These are phyloP conservation scores for Panagrolaimus sp. DNA, from an alignment of 1,140 invertebrate species.

Conservation along the genomic window DNA sequence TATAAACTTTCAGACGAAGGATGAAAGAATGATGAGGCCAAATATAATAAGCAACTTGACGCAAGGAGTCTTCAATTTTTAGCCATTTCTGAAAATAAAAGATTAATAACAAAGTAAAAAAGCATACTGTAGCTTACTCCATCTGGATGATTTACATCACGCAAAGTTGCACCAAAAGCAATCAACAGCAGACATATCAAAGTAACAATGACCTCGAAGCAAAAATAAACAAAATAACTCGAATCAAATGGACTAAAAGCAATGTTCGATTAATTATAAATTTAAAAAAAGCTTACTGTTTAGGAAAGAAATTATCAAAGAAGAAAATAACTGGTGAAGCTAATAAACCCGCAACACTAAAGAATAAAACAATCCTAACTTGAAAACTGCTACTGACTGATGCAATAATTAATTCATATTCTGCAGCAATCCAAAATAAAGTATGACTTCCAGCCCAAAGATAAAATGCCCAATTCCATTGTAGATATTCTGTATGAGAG, in stretches of 20 bases:
- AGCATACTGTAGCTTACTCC: not conserved
- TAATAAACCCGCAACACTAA: not conserved
- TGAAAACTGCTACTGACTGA: not conserved
- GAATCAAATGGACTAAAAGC: not conserved
- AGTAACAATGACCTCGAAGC: not conserved
- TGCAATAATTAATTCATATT: not conserved
- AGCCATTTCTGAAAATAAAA: conserved; percentile 7
- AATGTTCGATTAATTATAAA: not conserved
- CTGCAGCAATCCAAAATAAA: not conserved
- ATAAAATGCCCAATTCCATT: not conserved
- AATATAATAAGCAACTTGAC: conserved; percentile 66
- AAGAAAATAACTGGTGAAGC: not conserved
- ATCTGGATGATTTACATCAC: not conserved
- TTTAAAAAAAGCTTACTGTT: conserved; percentile 1
- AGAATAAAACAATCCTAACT: not conserved
- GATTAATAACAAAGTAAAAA: not conserved
- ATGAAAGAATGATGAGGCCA: conserved; percentile 78
- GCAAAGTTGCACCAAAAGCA: not conserved
- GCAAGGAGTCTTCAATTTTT: not conserved
- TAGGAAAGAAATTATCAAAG: not conserved
- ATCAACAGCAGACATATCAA: not conserved
- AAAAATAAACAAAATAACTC: not conserved
- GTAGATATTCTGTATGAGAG: not conserved
- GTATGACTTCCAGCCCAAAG: not conserved
- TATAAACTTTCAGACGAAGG: conserved; percentile 75